Base-by-base conservation (phyloP, 2,113 vertebrate genomes). In the Chloropsis cyanopogon region DNA sequence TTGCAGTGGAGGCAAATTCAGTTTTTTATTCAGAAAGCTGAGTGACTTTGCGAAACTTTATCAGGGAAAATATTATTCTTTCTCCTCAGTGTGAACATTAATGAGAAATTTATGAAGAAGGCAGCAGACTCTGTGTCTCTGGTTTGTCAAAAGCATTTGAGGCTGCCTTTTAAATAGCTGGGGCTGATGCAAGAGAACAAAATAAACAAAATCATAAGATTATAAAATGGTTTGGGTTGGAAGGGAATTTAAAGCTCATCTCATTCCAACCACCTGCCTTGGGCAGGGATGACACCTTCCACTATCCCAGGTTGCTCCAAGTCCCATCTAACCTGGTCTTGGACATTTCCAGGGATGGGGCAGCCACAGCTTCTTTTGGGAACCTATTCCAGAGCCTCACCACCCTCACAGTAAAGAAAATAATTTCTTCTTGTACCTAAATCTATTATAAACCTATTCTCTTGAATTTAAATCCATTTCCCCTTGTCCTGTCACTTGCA, bases 231-330 rank as follows among this genome's bases (percentile, higher is more conserved):
- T 54, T 76, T 39, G 15, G 2, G 6, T 66, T 52, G 19, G 28
- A 82, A 82, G 3, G 13, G 12, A 18, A 6, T 7, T 60, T 29
- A 21, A 66, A 52, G 4, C 3, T 13, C 6, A 21, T 59, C 5
- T 33, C 1, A 10, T 44, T 65, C 37, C 33, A 59, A 7, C 2
- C 0, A 1, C 7, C 12, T 65, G 42, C 4, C 26, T 49, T 12
- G 21, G 15, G 18, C 22, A 66, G 3, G 14, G 16, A 22, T 1
- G 2, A 21, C 5, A 19, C 4, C 2, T 82, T 53, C 7, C 21
- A 25, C 5, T 68, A 15, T 1, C 6, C 2, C 47, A 35, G 6
- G 6, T 22, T 75, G 9, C 11, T 82, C 20, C n/a, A 37, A 77
- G 18, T 11, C 4, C 9, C 22, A 14, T 33, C 22, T 24, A 47